Evolutionary conservation across 2,888 invertebrate species (phyloP), one percentile per base, ranked within the genome.

Genomic region (Hypomecis atomaria): DNA sequence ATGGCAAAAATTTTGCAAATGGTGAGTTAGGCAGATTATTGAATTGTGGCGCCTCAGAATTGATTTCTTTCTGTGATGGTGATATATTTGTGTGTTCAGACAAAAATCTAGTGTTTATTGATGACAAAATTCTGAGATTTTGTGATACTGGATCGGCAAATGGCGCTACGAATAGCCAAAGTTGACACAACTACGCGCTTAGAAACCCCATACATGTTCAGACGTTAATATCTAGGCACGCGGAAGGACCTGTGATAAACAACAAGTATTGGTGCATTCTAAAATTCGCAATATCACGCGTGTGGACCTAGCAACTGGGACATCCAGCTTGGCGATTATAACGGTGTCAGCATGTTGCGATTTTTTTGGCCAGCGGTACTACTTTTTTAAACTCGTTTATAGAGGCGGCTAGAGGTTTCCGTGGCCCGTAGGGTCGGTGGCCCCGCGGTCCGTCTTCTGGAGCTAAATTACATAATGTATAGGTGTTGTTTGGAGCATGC

Each of bases 1-100:
- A 95, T 95, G 95, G 95, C 95, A 95, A 95, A 95, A 94, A 89
- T 94, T 94, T 95, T 94, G 94, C 94, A 94, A 95, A 94, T 95
- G 95, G 95, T 95, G 94, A 95, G 95, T 95, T 93, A 93, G 93
- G 92, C 89, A 86, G 89, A 86, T 82, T 88, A 87, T 85, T 88
- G 86, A 84, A 79, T 84, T 85, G 83, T 84, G 81, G 85, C 84
- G 86, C 71, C 75, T 78, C 73, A 73, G 79, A 80, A 81, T 86
- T 82, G 75, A 84, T 84, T 84, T 85, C 75, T 77, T 77, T 79
- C 79, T 79, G 92, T 91, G 91, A 76, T 83, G 76, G 92, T 92
- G 92, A 86, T 81, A 79, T 80, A 83, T 76, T 82, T 79, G 84
- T 84, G 91, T 85, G 84, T 81, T 79, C 80, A 81, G 74, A 83